phyloP scores from a whole-genome alignment of 2,113 vertebrate species.

The Odobenus rosmarus region DNA sequence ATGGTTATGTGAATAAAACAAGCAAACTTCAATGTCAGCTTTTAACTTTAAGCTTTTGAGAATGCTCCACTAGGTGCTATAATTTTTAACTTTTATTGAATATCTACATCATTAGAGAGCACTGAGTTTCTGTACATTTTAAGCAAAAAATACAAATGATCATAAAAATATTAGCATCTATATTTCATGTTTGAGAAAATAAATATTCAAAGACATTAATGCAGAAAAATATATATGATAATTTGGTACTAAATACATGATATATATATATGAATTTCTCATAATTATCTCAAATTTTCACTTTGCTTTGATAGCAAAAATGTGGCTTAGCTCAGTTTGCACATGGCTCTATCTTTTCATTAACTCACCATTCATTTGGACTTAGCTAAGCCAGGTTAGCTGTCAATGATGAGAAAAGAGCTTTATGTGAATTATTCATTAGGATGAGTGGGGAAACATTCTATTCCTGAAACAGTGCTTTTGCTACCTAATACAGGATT shows the following conservation, averaged over 20 bases:
- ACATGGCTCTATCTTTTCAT: not conserved
- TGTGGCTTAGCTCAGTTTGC: not conserved
- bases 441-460: not conserved
- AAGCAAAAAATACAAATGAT: not conserved
- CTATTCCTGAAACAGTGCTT: not conserved
- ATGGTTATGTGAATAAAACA: not conserved
- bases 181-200: not conserved
- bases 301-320: not conserved
- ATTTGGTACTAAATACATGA: not conserved
- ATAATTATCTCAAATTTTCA: constrained; percentile 6
- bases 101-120: not conserved
- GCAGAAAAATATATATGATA: not conserved
- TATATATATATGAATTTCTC: not conserved
- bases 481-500: not conserved
- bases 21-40: not conserved
- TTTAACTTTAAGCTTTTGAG: not conserved
- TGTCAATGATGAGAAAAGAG: constrained; percentile 26
- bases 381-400: not conserved
- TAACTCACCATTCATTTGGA: not conserved
- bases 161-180: not conserved
- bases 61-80: not conserved
- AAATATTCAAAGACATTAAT: constrained; percentile 8
- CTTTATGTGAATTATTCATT: constrained; percentile 26
- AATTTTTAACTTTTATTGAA: not conserved
- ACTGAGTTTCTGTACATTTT: not conserved